Evolutionary conservation across 2,797 vertebrate species (phyloP).

Genomic region (Australoheros facetus): DNA sequence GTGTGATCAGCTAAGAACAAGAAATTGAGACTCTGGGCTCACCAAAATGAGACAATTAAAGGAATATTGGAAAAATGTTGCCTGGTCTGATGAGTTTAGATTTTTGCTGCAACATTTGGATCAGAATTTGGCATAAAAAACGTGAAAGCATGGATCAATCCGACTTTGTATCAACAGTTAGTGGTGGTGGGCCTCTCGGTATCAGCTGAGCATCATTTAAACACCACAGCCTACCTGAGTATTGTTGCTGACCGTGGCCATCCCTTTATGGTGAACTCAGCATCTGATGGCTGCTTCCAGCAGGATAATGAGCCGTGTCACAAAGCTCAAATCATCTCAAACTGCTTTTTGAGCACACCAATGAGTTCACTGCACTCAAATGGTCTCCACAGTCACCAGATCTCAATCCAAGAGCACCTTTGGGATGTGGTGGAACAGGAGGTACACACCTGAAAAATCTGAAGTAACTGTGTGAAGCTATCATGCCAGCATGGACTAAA

Average conservation of each 20-base stretch:
- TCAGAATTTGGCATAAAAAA: too few species aligned
- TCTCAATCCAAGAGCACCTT: neutral
- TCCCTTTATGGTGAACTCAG: neutral
- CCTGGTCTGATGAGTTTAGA: too few species aligned
- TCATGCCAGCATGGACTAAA: neutral
- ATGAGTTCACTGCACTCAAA: neutral
- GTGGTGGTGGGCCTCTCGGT: neutral
- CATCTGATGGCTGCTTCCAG: neutral
- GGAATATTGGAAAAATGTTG: too few species aligned
- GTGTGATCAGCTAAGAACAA: too few species aligned
- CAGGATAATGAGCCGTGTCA: neutral
- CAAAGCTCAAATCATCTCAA: neutral
- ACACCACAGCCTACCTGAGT: too few species aligned
- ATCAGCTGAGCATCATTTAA: neutral
- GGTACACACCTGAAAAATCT: neutral
- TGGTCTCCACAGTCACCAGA: neutral
- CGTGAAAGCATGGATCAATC: too few species aligned
- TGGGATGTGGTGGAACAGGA: neutral
- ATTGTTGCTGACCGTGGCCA: neutral
- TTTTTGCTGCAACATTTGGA: too few species aligned
- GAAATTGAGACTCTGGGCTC: too few species aligned
- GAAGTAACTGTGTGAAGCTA: neutral
- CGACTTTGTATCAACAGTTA: too few species aligned
- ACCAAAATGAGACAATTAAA: too few species aligned
- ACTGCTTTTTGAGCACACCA: neutral